Conservation (phyloP, 2,888 invertebrate genomes). For the Papilio elwesi region DNA sequence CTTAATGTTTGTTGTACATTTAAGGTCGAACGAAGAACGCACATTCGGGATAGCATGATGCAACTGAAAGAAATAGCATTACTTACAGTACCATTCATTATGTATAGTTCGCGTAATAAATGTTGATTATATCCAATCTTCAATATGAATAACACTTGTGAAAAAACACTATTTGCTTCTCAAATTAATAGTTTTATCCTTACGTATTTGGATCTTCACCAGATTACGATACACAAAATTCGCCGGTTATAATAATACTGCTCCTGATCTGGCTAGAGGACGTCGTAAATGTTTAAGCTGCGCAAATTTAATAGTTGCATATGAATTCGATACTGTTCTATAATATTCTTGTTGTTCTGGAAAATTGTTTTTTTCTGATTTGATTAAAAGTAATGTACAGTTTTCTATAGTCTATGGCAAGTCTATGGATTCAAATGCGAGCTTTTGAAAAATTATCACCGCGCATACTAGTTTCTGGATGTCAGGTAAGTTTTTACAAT, state of each 20-base stretch:
- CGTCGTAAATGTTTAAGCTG: conserved; percentile 6
- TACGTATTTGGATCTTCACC: conserved; percentile 5
- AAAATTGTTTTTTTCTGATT: conserved; percentile 20
- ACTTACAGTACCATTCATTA: background rate
- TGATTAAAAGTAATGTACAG: background rate
- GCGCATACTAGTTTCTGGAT: too few relatives aligned
- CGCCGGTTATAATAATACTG: background rate
- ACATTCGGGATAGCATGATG: conserved; percentile 82
- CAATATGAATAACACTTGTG: background rate
- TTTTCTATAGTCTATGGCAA: conserved; percentile 4
- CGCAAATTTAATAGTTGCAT: conserved; percentile 22
- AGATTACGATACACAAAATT: conserved; percentile 13
- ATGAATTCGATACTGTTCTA: conserved; percentile 23
- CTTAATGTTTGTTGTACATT: conserved; percentile 68
- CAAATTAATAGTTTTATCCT: background rate
- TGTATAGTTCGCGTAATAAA: too few relatives aligned
- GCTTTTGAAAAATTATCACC: background rate
- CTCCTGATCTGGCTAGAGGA: background rate
- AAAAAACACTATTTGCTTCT: background rate
- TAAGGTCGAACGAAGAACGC: conserved; percentile 66
- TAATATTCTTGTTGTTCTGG: conserved; percentile 27
- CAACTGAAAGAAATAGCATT: conserved; percentile 43
- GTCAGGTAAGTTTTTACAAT: too few relatives aligned
- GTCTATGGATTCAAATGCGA: background rate
- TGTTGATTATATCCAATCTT: too few relatives aligned